phyloP scores from a whole-genome alignment of 2,113 vertebrate species.

The Gnathonemus longibarbis region DNA sequence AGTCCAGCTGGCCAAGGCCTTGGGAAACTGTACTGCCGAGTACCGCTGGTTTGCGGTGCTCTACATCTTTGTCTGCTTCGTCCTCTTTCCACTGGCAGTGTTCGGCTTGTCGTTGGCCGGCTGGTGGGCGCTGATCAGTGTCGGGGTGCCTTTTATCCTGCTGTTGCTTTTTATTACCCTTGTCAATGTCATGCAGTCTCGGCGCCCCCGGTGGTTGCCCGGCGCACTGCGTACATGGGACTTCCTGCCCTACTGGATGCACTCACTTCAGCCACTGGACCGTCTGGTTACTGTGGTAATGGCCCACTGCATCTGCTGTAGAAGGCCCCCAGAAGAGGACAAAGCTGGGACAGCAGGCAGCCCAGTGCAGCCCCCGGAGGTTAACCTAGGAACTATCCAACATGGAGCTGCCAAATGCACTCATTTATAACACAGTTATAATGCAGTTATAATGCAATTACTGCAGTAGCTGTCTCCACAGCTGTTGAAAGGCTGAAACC shows the following conservation, averaged over 20 bases:
- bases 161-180: constrained; percentile 57
- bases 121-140: constrained; percentile 77
- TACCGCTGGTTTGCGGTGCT: constrained; percentile 90
- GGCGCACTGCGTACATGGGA: constrained; percentile 68
- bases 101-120: constrained; percentile 84
- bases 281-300: constrained; percentile 38
- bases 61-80: constrained; percentile 79
- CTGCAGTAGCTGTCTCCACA: background rate
- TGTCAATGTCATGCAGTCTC: constrained; percentile 72
- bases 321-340: background rate
- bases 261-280: constrained; percentile 83
- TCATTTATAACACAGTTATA: background rate
- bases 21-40: constrained; percentile 74
- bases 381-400: background rate
- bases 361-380: background rate
- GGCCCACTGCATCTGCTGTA: background rate
- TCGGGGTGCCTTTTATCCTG: constrained; percentile 64
- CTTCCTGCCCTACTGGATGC: constrained; percentile 79
- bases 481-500: background rate
- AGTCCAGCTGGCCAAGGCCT: constrained; percentile 71
- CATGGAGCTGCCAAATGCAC: background rate
- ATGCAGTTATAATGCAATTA: background rate
- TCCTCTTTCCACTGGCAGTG: constrained; percentile 68
- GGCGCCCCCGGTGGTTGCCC: constrained; percentile 58
- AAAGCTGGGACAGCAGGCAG: background rate